phyloP scores from a whole-genome alignment of 2,888 invertebrate genomes.

The Gandaritis pyraliata region DNA sequence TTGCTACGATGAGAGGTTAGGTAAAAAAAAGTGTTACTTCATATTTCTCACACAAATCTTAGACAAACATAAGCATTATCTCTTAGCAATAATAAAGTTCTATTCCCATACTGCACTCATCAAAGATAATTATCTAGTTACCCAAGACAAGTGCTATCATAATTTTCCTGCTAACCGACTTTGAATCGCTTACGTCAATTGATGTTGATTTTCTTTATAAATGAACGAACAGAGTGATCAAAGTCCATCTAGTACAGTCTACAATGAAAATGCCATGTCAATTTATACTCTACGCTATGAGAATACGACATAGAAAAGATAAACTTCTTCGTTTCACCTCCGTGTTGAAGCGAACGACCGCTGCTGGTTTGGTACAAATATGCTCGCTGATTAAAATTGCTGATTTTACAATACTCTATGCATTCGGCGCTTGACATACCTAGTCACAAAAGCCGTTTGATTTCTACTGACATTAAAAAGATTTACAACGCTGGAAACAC shows the following conservation, averaged over 20 bases:
- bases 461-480: not conserved
- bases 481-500: not conserved
- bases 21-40: not conserved
- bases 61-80: conserved; percentile 3
- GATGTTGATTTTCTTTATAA: conserved; percentile 56
- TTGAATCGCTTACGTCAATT: conserved; percentile 48
- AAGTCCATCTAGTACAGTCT: conserved; percentile 50
- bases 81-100: not conserved
- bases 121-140: conserved; percentile 21
- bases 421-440: not conserved
- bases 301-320: conserved; percentile 14
- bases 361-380: conserved; percentile 21
- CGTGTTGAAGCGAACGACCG: conserved; percentile 48
- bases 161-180: conserved; percentile 30
- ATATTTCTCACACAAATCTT: conserved; percentile 8
- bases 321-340: not conserved
- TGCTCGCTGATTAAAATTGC: conserved; percentile 49
- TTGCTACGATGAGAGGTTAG: no score
- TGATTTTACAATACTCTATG: conserved; percentile 43
- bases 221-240: conserved; percentile 45
- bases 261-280: conserved; percentile 3
- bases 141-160: conserved; percentile 18
- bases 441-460: not conserved
- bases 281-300: conserved; percentile 16
- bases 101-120: conserved; percentile 27